Evolutionary conservation across 2,797 vertebrate genomes (phyloP).

Genomic region (Chaunax sp.): DNA sequence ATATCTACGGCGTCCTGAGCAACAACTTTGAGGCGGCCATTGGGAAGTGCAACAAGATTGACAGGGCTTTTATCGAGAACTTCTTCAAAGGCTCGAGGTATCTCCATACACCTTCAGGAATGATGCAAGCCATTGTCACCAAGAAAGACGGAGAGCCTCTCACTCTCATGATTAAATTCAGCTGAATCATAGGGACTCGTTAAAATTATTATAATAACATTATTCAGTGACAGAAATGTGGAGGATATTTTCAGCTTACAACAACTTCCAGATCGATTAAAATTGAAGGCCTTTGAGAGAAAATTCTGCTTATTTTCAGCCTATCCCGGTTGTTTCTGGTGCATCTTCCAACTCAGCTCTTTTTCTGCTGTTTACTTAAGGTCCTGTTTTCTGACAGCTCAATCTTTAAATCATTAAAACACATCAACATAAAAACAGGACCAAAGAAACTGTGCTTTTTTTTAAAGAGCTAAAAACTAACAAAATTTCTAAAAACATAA

Average conservation of each 20-base stretch:
- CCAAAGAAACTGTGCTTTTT: neutral
- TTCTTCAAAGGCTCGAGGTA: conserved; percentile 80
- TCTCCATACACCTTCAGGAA: conserved; percentile 75
- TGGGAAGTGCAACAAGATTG: conserved; percentile 73
- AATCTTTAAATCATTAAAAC: neutral
- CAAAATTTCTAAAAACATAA: no score
- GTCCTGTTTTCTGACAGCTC: conserved; percentile 4
- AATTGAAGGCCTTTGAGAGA: neutral
- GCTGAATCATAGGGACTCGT: conserved; percentile 49
- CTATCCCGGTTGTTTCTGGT: neutral
- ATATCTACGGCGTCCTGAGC: conserved; percentile 82
- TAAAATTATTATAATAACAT: neutral
- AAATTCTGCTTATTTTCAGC: neutral
- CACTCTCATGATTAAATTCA: conserved; percentile 83
- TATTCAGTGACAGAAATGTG: neutral
- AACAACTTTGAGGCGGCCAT: conserved; percentile 79
- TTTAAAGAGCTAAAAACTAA: neutral
- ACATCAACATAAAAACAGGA: neutral
- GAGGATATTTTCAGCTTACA: neutral
- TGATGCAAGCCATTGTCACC: conserved; percentile 77
- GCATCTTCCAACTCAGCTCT: neutral
- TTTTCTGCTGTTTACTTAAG: conserved; percentile 12
- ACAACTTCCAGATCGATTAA: neutral
- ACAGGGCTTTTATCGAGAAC: conserved; percentile 75
- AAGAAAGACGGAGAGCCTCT: conserved; percentile 67